Evolutionary conservation across 2,113 vertebrate species (phyloP).

Genomic region (Lepus timidus): DNA sequence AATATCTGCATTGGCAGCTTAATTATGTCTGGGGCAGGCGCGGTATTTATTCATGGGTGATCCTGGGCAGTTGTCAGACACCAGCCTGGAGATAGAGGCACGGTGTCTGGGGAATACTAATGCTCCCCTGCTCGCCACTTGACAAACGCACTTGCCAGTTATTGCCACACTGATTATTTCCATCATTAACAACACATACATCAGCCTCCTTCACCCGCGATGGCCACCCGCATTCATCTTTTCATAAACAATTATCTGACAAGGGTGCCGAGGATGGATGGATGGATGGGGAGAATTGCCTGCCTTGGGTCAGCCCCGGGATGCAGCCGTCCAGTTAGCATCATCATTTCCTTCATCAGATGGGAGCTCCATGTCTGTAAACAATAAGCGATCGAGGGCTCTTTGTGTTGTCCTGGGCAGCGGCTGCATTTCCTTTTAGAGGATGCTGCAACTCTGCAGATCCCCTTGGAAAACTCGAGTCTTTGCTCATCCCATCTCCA

Average conservation of each 20-base stretch:
- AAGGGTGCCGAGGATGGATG: constrained; percentile 82
- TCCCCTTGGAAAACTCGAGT: constrained; percentile 49
- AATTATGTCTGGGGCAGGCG: constrained; percentile 88
- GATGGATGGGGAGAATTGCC: constrained; percentile 77
- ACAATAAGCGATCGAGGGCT: not conserved
- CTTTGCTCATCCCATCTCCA: not conserved
- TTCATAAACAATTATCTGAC: constrained; percentile 89
- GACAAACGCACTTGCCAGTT: constrained; percentile 85
- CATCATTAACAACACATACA: constrained; percentile 89
- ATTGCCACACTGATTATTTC: constrained; percentile 89
- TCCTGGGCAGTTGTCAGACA: constrained; percentile 85
- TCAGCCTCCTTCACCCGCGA: constrained; percentile 84
- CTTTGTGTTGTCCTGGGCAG: constrained; percentile 38
- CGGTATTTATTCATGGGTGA: constrained; percentile 87
- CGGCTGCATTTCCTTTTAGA: not conserved
- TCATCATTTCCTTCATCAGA: constrained; percentile 87
- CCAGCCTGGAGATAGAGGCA: constrained; percentile 85
- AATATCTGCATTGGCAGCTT: constrained; percentile 89
- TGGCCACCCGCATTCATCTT: constrained; percentile 88
- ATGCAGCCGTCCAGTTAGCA: constrained; percentile 64
- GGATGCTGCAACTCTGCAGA: not conserved
- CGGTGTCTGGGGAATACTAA: constrained; percentile 85
- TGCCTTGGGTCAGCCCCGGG: constrained; percentile 65
- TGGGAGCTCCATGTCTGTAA: constrained; percentile 26
- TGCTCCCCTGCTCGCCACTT: constrained; percentile 79